A percentile compares a stretch with the other conserved stretches of the same genome.
Evolutionary conservation across 1,140 invertebrate species (phyloP).

Genomic region (Drosophila insularis): DNA sequence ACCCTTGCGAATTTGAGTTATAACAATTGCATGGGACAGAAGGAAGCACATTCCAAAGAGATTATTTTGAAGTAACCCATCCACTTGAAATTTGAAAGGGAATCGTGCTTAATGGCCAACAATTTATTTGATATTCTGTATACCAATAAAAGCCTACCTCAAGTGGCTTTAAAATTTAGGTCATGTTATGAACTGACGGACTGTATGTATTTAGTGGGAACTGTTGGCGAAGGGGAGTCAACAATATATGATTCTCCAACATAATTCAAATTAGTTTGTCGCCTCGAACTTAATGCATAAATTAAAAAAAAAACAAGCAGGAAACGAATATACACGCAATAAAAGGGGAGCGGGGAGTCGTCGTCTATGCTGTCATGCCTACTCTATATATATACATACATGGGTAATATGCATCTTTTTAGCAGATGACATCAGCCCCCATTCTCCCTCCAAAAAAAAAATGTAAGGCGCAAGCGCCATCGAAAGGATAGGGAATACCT

Average conservation of each 20-base stretch:
- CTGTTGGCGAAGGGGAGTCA: neutral
- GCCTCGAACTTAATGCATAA: slow-evolving; percentile 46
- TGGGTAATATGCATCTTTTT: slow-evolving; percentile 24
- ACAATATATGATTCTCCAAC: neutral
- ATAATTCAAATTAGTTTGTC: slow-evolving; percentile 14
- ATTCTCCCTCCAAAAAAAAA: slow-evolving; percentile 37
- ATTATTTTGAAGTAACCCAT: too few species aligned
- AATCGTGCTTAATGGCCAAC: neutral
- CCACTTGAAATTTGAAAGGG: neutral
- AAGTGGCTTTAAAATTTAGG: slow-evolving; percentile 41
- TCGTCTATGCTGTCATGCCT: slow-evolving; percentile 12
- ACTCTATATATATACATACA: slow-evolving; percentile 20
- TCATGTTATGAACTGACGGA: slow-evolving; percentile 40
- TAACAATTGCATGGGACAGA: too few species aligned
- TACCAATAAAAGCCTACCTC: slow-evolving; percentile 37
- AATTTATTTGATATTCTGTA: neutral
- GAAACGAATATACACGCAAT: slow-evolving; percentile 56
- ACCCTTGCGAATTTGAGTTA: too few species aligned
- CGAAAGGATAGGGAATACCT: slow-evolving; percentile 7
- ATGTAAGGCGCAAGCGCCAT: slow-evolving; percentile 62
- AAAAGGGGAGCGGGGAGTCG: slow-evolving; percentile 32
- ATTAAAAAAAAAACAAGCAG: slow-evolving; percentile 27
- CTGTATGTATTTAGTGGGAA: too few species aligned
- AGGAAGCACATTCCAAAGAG: too few species aligned
- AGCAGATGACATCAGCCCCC: slow-evolving; percentile 63